phyloP scores from a whole-genome alignment of 2,888 invertebrate genomes.

The Euphydryas editha region DNA sequence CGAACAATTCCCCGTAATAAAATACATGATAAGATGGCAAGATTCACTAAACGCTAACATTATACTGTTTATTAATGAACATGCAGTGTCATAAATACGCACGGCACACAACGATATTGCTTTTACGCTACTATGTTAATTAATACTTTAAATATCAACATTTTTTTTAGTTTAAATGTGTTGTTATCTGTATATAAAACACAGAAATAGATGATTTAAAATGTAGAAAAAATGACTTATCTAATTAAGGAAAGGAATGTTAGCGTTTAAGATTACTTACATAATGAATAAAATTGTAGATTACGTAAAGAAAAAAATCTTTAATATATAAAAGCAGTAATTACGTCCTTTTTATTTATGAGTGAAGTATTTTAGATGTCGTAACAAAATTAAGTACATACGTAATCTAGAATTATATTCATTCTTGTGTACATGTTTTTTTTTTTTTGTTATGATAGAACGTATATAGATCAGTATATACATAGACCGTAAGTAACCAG shows the following conservation, averaged over 20 bases:
- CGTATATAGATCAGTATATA: slow-evolving; percentile 58
- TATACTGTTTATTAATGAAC: slow-evolving; percentile 42
- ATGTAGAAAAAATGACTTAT: slow-evolving; percentile 36
- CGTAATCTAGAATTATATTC: slow-evolving; percentile 35
- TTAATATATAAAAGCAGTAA: neutral
- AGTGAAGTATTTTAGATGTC: slow-evolving; percentile 1
- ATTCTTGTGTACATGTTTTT: slow-evolving; percentile 31
- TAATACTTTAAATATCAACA: slow-evolving; percentile 28
- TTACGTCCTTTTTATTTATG: neutral
- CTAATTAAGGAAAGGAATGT: slow-evolving; percentile 67
- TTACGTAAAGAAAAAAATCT: neutral
- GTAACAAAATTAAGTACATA: neutral
- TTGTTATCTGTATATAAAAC: slow-evolving; percentile 27
- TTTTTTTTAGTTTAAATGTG: slow-evolving; percentile 21
- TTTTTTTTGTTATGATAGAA: slow-evolving; percentile 30
- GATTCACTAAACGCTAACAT: slow-evolving; percentile 82
- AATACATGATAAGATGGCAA: slow-evolving; percentile 74
- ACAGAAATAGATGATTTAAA: slow-evolving; percentile 39
- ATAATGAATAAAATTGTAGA: slow-evolving; percentile 39
- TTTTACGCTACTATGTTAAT: slow-evolving; percentile 31
- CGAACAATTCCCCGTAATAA: slow-evolving; percentile 61
- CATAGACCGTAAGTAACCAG: slow-evolving; percentile 66
- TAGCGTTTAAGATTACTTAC: slow-evolving; percentile 78
- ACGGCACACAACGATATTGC: slow-evolving; percentile 13
- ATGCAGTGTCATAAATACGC: slow-evolving; percentile 28